These are phyloP conservation scores for Augochlora pura DNA, from an alignment of 1,140 invertebrate species.

Conservation along the genomic window DNA sequence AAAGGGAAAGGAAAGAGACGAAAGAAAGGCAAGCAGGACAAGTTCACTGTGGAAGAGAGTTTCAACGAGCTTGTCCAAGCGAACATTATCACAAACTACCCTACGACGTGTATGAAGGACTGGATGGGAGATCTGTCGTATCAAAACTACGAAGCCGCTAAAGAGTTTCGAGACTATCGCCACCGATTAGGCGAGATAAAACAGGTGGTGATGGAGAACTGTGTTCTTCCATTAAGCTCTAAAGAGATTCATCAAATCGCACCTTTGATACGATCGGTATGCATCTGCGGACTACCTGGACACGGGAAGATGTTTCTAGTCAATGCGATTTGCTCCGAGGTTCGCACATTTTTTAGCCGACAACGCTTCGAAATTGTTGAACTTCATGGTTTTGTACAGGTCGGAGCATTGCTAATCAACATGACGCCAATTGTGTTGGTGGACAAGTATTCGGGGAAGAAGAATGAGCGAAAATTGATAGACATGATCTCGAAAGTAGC, in stretches of 20 bases:
- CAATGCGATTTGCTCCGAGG: slow-evolving; percentile 82
- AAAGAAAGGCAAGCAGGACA: slow-evolving; percentile 82
- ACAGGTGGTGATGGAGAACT: slow-evolving; percentile 83
- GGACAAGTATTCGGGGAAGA: slow-evolving; percentile 80
- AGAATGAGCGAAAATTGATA: slow-evolving; percentile 83
- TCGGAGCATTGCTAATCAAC: slow-evolving; percentile 84
- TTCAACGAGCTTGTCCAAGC: slow-evolving; percentile 83
- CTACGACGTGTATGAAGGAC: slow-evolving; percentile 58
- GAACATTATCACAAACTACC: slow-evolving; percentile 71
- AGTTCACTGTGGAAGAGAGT: slow-evolving; percentile 79
- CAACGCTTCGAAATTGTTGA: background rate
- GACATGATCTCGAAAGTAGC: slow-evolving; percentile 82
- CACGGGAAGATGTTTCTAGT: slow-evolving; percentile 83
- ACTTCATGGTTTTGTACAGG: background rate
- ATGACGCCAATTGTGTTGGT: slow-evolving; percentile 82
- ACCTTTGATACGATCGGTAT: slow-evolving; percentile 82
- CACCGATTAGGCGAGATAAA: slow-evolving; percentile 80
- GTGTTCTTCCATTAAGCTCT: slow-evolving; percentile 84
- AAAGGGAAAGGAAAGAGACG: slow-evolving; percentile 62
- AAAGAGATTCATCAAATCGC: slow-evolving; percentile 80
- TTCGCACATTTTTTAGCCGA: background rate
- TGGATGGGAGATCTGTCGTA: slow-evolving; percentile 75
- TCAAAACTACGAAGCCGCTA: slow-evolving; percentile 70
- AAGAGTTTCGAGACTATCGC: slow-evolving; percentile 70
- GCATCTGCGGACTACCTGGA: slow-evolving; percentile 82